These are phyloP conservation scores for Ennomos quercinarius DNA, from an alignment of 2,888 invertebrate genomes.

Conservation along the genomic window DNA sequence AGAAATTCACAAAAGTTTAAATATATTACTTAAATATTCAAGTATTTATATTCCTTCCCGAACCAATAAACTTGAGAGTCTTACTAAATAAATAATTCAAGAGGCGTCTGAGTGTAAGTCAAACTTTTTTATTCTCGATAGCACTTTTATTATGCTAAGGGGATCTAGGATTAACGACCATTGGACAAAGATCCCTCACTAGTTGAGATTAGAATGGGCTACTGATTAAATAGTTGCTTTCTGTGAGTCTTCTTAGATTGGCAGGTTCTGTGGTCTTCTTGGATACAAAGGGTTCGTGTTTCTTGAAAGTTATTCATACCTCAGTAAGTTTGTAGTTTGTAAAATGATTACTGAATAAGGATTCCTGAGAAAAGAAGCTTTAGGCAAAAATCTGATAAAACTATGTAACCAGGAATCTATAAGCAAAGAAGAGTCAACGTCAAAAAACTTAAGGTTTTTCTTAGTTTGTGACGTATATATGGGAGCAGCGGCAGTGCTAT, in stretches of 20 bases:
- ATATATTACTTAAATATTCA: conserved; percentile 53
- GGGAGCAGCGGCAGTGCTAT: too few species aligned
- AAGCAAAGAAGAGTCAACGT: too few species aligned
- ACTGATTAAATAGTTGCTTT: conserved; percentile 43
- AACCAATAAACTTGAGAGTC: conserved; percentile 59
- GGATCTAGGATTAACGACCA: conserved; percentile 54
- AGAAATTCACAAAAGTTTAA: conserved; percentile 23
- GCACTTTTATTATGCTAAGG: conserved; percentile 60
- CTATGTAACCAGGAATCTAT: too few species aligned
- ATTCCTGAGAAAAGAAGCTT: conserved; percentile 3
- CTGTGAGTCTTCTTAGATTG: conserved; percentile 39
- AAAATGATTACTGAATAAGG: conserved; percentile 21
- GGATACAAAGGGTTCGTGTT: conserved; percentile 21
- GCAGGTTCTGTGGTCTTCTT: conserved; percentile 22
- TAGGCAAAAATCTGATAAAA: too few species aligned
- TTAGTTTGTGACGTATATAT: too few species aligned
- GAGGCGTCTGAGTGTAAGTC: conserved; percentile 57
- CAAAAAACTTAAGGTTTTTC: too few species aligned
- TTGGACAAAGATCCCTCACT: conserved; percentile 39
- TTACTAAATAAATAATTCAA: conserved; percentile 71
- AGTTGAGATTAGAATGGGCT: conserved; percentile 37
- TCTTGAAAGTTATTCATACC: conserved; percentile 23
- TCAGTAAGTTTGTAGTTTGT: conserved; percentile 15
- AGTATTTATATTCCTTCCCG: conserved; percentile 51
- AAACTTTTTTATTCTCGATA: conserved; percentile 62